phyloP scores from a whole-genome alignment of 2,797 vertebrate species.

The Sphenopsis melanotis region DNA sequence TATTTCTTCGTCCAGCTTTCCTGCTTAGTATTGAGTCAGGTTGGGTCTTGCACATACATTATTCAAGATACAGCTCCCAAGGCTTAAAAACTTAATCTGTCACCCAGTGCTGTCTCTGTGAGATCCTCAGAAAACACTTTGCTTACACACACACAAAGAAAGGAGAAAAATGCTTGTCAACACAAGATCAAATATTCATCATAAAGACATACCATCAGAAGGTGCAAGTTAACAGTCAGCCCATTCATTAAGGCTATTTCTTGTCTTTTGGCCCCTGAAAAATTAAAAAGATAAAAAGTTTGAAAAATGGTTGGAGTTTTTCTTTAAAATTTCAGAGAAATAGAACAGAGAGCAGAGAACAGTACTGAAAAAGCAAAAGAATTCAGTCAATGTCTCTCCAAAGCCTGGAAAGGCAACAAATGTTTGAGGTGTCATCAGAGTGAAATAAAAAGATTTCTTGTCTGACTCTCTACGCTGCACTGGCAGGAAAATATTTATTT shows the following conservation, averaged over 20 bases:
- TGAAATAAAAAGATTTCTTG: conserved; percentile 33
- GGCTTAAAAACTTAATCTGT: not conserved
- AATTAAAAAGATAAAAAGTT: not conserved
- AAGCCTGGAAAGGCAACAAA: conserved; percentile 32
- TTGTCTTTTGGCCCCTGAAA: conserved; percentile 83
- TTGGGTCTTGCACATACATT: not conserved
- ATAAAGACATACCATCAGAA: conserved; percentile 82
- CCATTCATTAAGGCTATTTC: conserved; percentile 95
- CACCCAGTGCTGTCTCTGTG: not conserved
- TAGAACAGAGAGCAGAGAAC: not conserved
- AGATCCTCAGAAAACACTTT: conserved; percentile 8
- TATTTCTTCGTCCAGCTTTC: not conserved
- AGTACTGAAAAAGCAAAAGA: not conserved
- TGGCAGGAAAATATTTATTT: conserved; percentile 55
- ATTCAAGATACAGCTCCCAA: not conserved
- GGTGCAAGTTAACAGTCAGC: conserved; percentile 93
- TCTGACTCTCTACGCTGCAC: conserved; percentile 7
- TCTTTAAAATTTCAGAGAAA: conserved; percentile 6
- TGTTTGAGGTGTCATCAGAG: conserved; percentile 32
- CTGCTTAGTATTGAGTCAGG: not conserved
- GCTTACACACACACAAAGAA: conserved; percentile 15
- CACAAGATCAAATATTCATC: not conserved
- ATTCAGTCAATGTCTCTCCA: not conserved
- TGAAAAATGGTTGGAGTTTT: not conserved
- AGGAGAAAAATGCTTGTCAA: conserved; percentile 26